Evolutionary conservation across 2,888 invertebrate genomes (phyloP), one percentile per base, ranked within the genome.

Genomic region (Odiellus spinosus): DNA sequence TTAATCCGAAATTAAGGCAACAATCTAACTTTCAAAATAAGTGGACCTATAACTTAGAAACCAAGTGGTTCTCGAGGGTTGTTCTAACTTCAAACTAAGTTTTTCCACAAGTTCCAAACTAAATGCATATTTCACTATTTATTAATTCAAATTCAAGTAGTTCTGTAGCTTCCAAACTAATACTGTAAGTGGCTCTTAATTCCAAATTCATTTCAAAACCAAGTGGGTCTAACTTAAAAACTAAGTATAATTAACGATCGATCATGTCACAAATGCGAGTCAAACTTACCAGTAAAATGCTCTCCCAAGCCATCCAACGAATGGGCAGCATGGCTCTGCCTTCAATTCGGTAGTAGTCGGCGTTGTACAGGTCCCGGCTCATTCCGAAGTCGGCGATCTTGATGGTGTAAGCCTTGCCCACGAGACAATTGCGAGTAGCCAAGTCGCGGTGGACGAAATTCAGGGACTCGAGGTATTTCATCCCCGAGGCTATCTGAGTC

Each of bases 261-360:
- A n/a, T n/a, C n/a, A n/a, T n/a, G n/a, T n/a, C n/a, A n/a, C n/a
- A n/a, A n/a, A n/a, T n/a, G n/a, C n/a, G n/a, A n/a, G n/a, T n/a
- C n/a, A n/a, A n/a, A n/a, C 71, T 71, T 66, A 83, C 83, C 61
- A 76, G 54, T 54, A 82, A 74, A 48, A 84, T 76, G 1, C 80
- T 78, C 65, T 87, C 87, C 83, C 85, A 85, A 1, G 86, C 80
- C 72, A 86, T 85, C 87, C 87, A 87, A 42, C 90, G 74, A 46
- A 90, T 75, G 0, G 90, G 88, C 57, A 90, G 67, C 2, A 82
- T 77, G 44, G 78, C 76, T 57, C 82, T 81, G 0, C 81, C 84
- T 59, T 82, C 83, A 26, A 82, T 78, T 61, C 78, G 77, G 68
- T 82, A 84, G 66, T 88, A 88, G 64, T 88, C 87, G 52, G 74